Evolutionary conservation across 2,888 invertebrate genomes (phyloP).

Genomic region (Troglohyphantes excavatus): DNA sequence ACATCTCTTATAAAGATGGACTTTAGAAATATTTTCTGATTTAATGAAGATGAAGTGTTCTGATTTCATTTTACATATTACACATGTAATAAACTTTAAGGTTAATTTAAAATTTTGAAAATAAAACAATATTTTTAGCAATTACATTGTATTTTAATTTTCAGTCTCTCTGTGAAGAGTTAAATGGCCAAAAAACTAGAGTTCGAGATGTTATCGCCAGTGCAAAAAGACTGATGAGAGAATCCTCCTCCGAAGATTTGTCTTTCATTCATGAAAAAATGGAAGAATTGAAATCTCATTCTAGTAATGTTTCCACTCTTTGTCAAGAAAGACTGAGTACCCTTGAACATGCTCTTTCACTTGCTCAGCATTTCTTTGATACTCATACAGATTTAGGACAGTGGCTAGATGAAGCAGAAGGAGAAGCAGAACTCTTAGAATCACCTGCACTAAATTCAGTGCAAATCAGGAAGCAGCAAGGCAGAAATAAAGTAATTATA

Average conservation of each 20-base stretch:
- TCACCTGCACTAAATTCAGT: slow-evolving; percentile 96
- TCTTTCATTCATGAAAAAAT: slow-evolving; percentile 93
- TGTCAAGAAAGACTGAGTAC: slow-evolving; percentile 94
- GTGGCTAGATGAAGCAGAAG: slow-evolving; percentile 97
- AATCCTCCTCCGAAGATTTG: slow-evolving; percentile 87
- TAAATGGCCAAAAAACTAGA: slow-evolving; percentile 94
- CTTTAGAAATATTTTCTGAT: no score
- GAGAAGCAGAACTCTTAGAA: slow-evolving; percentile 92
- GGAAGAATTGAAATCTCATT: slow-evolving; percentile 94
- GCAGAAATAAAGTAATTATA: slow-evolving; percentile 90
- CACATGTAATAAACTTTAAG: no score
- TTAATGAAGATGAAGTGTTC: no score
- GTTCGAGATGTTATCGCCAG: slow-evolving; percentile 95
- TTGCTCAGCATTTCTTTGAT: slow-evolving; percentile 97
- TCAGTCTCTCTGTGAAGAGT: slow-evolving; percentile 94
- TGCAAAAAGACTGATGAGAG: slow-evolving; percentile 90
- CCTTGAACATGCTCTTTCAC: slow-evolving; percentile 95
- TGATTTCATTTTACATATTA: no score
- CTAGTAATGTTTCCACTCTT: slow-evolving; percentile 93
- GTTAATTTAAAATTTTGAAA: neutral
- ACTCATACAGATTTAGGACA: slow-evolving; percentile 93
- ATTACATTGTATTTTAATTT: neutral
- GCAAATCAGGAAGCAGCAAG: slow-evolving; percentile 96
- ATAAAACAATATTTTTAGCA: neutral
- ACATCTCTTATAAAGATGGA: no score